Base-by-base conservation (phyloP, 30 jellyfish, hydroid and myxozoan genomes). In the Aurelia aurita region DNA sequence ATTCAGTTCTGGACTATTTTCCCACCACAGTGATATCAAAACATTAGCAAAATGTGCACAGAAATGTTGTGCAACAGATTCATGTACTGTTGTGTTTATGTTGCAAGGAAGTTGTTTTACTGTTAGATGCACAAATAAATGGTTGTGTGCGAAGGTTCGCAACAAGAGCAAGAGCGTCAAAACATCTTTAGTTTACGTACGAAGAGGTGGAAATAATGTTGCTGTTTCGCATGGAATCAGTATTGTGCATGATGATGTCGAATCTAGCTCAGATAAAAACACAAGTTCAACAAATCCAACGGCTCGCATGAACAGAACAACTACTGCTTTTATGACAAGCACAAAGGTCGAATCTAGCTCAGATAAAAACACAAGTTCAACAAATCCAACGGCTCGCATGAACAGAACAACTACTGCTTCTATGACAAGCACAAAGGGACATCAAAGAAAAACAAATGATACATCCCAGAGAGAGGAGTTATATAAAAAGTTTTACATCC, bases 1-100 rank as follows among this genome's bases (percentile, higher is more conserved):
- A 15, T 93, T 93, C 61, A 55, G 92, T 26, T 58, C 97, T 4
- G 98, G 98, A 18, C 26, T 86, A 21, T 86, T 92, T 69, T 72
- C 86, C 1, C 94, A 83, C 79, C 89, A 87, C 55, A 67, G 95
- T 31, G 84, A 57, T 25, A 53, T 79, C 3, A 79, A 47, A 31
- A 78, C 74, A 5, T 60, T 86, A 4, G 91, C 85, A 59, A 81
- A 63, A 26, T 93, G 98, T 66, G 59, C 80, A 10, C 69, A 69
- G 55, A 83, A 66, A 22, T 93, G 98, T 74, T 93, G 98, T 54
- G 26, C 74, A 58, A 54, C 88, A 15, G 31, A 62, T n/a, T 22
- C 86, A 12, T 93, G 98, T 81, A 59, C 91, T 19, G 88, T 87
- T 26, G 98, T 82, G 35, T 77, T 68, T 14, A 64, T 82, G 78